Evolutionary conservation across 2,888 invertebrate genomes (phyloP).

Genomic region (Phasia obesa): DNA sequence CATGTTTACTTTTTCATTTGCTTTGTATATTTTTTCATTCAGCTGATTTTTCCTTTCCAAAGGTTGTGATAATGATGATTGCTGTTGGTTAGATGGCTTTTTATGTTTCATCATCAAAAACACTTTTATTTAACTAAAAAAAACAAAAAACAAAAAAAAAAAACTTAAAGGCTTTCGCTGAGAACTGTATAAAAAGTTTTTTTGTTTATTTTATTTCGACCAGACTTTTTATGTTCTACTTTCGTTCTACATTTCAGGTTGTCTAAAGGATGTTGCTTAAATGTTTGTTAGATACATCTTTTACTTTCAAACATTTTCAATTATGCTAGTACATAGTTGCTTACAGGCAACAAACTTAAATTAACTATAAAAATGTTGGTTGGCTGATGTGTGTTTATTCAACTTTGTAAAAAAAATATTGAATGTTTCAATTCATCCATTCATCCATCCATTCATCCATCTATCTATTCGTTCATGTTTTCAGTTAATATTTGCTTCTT

Average conservation of each 20-base stretch:
- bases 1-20: conserved; percentile 26
- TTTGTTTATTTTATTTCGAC: neutral
- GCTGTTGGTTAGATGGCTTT: conserved; percentile 59
- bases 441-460: conserved; percentile 8
- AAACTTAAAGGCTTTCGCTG: neutral
- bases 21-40: conserved; percentile 29
- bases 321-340: conserved; percentile 22
- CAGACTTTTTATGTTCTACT: conserved; percentile 29
- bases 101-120: conserved; percentile 59
- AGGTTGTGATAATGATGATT: conserved; percentile 66
- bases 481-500: conserved; percentile 41
- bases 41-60: conserved; percentile 45
- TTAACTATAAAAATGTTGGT: conserved; percentile 2
- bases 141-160: neutral
- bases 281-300: conserved; percentile 38
- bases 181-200: neutral
- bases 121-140: conserved; percentile 34
- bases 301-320: conserved; percentile 49
- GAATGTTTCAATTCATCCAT: conserved; percentile 29
- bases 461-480: conserved; percentile 13
- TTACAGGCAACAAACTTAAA: conserved; percentile 23
- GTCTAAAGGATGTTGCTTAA: conserved; percentile 34
- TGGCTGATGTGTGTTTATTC: neutral
- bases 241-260: conserved; percentile 21
- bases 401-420: conserved; percentile 27